These are phyloP conservation scores for Pachyseris speciosa DNA, from an alignment of 64 coral and sea anemone species.

Conservation along the genomic window DNA sequence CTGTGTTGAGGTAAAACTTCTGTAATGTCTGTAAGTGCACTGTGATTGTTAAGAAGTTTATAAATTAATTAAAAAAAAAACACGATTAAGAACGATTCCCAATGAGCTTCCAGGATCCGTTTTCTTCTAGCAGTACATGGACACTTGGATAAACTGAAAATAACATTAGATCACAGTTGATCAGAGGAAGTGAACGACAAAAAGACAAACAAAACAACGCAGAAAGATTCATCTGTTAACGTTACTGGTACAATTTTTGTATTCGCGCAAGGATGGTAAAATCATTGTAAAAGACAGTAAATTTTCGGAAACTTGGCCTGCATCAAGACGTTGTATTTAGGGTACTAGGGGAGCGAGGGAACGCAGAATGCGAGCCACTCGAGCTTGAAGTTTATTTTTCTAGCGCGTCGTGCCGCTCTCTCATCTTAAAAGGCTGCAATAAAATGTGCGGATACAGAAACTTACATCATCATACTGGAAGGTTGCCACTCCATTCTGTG, in stretches of 20 bases:
- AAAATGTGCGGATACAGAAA: not conserved
- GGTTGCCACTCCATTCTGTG: slow-evolving; percentile 43
- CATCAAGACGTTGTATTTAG: too few species aligned
- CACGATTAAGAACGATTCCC: not conserved
- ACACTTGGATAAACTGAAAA: slow-evolving; percentile 40
- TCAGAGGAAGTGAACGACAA: not conserved
- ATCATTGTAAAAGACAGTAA: too few species aligned
- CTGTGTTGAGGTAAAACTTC: too few species aligned
- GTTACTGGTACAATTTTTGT: too few species aligned
- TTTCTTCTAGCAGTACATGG: slow-evolving; percentile 23
- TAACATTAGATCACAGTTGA: not conserved
- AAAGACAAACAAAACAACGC: not conserved
- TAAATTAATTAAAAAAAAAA: slow-evolving; percentile 6
- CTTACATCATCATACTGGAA: slow-evolving; percentile 84
- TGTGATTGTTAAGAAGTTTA: too few species aligned
- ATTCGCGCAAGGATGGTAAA: too few species aligned
- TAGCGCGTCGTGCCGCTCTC: too few species aligned
- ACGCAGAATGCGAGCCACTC: too few species aligned
- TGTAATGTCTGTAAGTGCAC: too few species aligned
- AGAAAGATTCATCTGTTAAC: not conserved
- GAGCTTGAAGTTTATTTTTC: too few species aligned
- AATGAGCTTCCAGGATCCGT: not conserved
- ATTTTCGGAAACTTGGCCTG: too few species aligned
- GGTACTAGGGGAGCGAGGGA: too few species aligned
- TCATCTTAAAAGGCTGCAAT: not conserved